Evolutionary conservation across 1,140 invertebrate species (phyloP).

Genomic region (Ceratitis capitata): DNA sequence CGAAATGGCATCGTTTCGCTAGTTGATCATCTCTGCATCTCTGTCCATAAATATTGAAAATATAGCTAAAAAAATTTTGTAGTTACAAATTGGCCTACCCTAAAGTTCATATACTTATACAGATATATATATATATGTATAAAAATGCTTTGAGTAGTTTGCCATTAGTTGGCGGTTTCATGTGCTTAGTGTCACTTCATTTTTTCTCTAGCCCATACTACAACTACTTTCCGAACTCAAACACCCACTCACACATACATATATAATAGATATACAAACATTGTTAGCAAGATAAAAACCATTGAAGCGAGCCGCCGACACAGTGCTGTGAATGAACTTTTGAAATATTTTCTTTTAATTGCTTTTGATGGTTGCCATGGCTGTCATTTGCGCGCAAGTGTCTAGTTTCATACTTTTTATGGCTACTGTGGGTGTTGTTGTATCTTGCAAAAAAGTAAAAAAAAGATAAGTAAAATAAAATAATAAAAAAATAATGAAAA

Average conservation of each 20-base stretch:
- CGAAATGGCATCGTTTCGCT: no score
- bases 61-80: no score
- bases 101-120: no score
- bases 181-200: constrained; percentile 33
- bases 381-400: constrained; percentile 14
- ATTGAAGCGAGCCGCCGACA: constrained; percentile 13
- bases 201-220: background rate
- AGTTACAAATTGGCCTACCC: no score
- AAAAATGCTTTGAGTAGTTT: background rate
- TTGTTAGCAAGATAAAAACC: background rate
- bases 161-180: background rate
- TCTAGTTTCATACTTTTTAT: constrained; percentile 25
- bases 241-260: background rate
- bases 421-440: background rate
- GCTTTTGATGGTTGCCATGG: constrained; percentile 17
- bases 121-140: background rate
- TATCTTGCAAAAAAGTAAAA: background rate
- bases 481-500: background rate
- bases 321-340: constrained; percentile 32
- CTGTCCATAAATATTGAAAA: no score
- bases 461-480: background rate
- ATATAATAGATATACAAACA: background rate
- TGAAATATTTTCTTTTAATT: constrained; percentile 38
- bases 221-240: background rate
- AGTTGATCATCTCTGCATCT: no score